Conservation (phyloP, 2,797 vertebrate species). For the Salmo trutta region DNA sequence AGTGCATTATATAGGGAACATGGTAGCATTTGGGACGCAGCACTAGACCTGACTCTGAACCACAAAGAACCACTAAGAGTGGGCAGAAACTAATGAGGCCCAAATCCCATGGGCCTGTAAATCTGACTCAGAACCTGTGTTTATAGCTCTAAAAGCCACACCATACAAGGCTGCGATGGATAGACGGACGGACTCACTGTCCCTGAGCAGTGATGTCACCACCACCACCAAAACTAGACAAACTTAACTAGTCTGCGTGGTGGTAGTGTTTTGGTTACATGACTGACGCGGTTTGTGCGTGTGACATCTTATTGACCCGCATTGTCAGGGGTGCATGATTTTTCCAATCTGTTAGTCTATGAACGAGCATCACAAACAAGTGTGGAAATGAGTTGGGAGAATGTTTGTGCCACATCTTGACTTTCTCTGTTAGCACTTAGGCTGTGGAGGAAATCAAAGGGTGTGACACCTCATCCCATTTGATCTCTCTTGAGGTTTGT, state of each 20-base stretch:
- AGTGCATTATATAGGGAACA: neutral
- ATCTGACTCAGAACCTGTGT: slow-evolving; percentile 65
- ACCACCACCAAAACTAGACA: slow-evolving; percentile 9
- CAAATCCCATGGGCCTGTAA: slow-evolving; percentile 55
- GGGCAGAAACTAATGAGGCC: slow-evolving; percentile 59
- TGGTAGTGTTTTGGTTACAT: slow-evolving; percentile 26
- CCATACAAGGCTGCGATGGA: slow-evolving; percentile 52
- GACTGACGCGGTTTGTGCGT: slow-evolving; percentile 19
- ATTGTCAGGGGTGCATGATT: neutral
- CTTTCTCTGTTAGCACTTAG: neutral
- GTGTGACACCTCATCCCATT: neutral
- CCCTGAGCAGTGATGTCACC: slow-evolving; percentile 56
- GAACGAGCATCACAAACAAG: neutral
- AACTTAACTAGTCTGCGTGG: slow-evolving; percentile 20
- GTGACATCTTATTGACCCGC: neutral
- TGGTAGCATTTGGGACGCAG: no score
- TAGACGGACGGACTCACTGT: slow-evolving; percentile 43
- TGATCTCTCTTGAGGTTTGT: neutral
- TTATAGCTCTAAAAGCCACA: slow-evolving; percentile 62
- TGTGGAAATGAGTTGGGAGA: neutral
- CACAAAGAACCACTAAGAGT: slow-evolving; percentile 36
- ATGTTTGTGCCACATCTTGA: neutral
- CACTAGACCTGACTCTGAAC: slow-evolving; percentile 55
- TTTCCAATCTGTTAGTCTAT: neutral
- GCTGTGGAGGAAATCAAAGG: neutral